A percentile compares a stretch with the other conserved stretches of the same genome.
These are phyloP conservation scores for Melipona quadrifasciata DNA, from an alignment of 1,140 invertebrate species.

Conservation along the genomic window DNA sequence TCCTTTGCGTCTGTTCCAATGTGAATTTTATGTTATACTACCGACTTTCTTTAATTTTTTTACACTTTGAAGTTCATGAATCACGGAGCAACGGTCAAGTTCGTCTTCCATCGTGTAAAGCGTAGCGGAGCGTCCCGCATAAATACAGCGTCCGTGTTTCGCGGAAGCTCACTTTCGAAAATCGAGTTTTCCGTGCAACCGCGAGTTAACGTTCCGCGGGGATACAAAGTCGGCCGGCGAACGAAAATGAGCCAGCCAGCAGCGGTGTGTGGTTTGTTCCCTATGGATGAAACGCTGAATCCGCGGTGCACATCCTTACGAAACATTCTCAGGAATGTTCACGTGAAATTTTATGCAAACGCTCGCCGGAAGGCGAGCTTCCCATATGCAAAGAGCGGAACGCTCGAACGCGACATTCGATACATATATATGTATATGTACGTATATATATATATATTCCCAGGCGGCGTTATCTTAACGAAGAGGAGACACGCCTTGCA, in stretches of 20 bases:
- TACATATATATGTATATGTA: background rate
- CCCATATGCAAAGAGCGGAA: background rate
- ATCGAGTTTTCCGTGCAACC: slow-evolving; percentile 24
- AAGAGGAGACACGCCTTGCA: slow-evolving; percentile 18
- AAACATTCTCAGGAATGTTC: slow-evolving; percentile 11
- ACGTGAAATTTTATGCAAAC: slow-evolving; percentile 56
- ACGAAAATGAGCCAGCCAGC: background rate
- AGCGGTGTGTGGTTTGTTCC: background rate
- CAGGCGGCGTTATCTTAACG: slow-evolving; percentile 32
- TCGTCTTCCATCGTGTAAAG: background rate
- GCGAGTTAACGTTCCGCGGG: slow-evolving; percentile 8
- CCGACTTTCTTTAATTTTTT: too few relatives aligned
- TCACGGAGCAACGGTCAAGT: background rate
- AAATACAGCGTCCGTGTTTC: background rate
- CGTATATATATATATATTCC: slow-evolving; percentile 1
- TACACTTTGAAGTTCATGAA: too few relatives aligned
- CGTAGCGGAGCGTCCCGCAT: background rate
- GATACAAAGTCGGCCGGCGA: background rate
- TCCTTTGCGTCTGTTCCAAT: too few relatives aligned
- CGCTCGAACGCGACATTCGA: slow-evolving; percentile 28
- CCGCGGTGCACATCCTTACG: background rate
- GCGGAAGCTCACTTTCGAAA: slow-evolving; percentile 13
- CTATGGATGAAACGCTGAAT: slow-evolving; percentile 29
- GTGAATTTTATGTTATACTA: too few relatives aligned
- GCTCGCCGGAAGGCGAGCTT: background rate